A percentile compares a stretch with the other conserved stretches of the same genome.
These are phyloP conservation scores for Parotocinclus haroldoi DNA, from an alignment of 2,797 vertebrate species.

Conservation along the genomic window DNA sequence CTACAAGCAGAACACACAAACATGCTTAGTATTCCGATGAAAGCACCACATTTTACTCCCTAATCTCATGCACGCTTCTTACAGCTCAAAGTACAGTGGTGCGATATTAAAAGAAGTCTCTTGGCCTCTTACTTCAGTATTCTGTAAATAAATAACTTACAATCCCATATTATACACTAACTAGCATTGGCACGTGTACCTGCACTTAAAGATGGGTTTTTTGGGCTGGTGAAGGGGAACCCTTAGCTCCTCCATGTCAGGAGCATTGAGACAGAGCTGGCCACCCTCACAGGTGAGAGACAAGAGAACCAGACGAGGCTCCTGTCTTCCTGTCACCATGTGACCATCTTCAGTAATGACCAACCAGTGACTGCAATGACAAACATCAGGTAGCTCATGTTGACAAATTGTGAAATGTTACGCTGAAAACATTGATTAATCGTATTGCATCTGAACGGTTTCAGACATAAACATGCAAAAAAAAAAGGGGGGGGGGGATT, in stretches of 20 bases:
- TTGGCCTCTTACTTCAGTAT: too few relatives aligned
- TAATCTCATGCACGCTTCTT: too few relatives aligned
- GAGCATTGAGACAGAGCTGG: constrained; percentile 69
- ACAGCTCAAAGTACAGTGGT: not conserved
- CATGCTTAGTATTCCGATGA: not conserved
- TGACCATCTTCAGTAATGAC: constrained; percentile 83
- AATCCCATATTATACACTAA: too few relatives aligned
- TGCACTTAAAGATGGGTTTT: constrained; percentile 74
- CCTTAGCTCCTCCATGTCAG: constrained; percentile 73
- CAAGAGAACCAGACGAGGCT: constrained; percentile 85
- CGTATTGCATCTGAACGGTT: too few relatives aligned
- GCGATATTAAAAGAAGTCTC: not conserved
- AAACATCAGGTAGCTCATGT: too few relatives aligned
- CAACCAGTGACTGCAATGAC: constrained; percentile 83
- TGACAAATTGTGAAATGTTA: too few relatives aligned
- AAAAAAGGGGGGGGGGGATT: too few relatives aligned
- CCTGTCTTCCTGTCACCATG: constrained; percentile 86
- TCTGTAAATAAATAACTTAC: too few relatives aligned
- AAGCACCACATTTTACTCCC: not conserved
- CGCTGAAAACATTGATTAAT: too few relatives aligned
- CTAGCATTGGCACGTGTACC: constrained; percentile 59
- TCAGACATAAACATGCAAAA: too few relatives aligned
- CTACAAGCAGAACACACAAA: constrained; percentile 56
- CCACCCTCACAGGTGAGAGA: constrained; percentile 63
- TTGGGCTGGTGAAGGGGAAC: constrained; percentile 67